A percentile compares a stretch with the other conserved stretches of the same genome.
Evolutionary conservation across 2,888 invertebrate genomes (phyloP).

Genomic region (Pyrrhia umbra): DNA sequence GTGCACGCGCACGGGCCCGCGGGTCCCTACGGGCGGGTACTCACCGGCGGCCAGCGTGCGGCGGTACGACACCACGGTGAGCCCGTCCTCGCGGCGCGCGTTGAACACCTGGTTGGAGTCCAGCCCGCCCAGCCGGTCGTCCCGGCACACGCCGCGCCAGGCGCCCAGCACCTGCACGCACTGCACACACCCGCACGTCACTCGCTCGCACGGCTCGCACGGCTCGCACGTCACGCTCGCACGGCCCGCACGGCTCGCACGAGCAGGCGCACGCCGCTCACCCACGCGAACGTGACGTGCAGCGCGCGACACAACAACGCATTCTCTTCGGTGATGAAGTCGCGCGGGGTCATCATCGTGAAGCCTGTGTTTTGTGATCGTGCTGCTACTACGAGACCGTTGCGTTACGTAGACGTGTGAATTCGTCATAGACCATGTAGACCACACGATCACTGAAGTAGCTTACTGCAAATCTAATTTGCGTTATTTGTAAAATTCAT

Average conservation of each 20-base stretch:
- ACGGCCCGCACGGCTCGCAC: background rate
- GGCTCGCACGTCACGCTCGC: too few relatives aligned
- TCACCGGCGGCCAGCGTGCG: slow-evolving; percentile 93
- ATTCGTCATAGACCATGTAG: too few relatives aligned
- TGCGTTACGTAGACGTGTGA: too few relatives aligned
- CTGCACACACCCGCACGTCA: slow-evolving; percentile 75
- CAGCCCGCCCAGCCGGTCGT: slow-evolving; percentile 94
- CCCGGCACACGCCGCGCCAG: slow-evolving; percentile 96
- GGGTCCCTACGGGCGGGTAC: background rate
- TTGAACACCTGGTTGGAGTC: slow-evolving; percentile 95
- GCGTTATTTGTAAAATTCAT: too few relatives aligned
- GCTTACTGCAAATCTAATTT: too few relatives aligned
- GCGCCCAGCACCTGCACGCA: slow-evolving; percentile 96
- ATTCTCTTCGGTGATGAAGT: background rate
- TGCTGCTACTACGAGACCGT: too few relatives aligned
- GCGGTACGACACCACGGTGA: slow-evolving; percentile 95
- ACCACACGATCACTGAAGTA: too few relatives aligned
- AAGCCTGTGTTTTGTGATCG: background rate
- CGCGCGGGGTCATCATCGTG: background rate
- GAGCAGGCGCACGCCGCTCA: slow-evolving; percentile 91
- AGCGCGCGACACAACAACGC: slow-evolving; percentile 3
- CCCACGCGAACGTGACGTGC: background rate
- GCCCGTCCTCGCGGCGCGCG: slow-evolving; percentile 92
- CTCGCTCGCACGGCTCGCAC: background rate
- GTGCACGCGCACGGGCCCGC: too few relatives aligned